Base-by-base conservation (phyloP, 2,888 invertebrate genomes). In the Spilarctia lutea region DNA sequence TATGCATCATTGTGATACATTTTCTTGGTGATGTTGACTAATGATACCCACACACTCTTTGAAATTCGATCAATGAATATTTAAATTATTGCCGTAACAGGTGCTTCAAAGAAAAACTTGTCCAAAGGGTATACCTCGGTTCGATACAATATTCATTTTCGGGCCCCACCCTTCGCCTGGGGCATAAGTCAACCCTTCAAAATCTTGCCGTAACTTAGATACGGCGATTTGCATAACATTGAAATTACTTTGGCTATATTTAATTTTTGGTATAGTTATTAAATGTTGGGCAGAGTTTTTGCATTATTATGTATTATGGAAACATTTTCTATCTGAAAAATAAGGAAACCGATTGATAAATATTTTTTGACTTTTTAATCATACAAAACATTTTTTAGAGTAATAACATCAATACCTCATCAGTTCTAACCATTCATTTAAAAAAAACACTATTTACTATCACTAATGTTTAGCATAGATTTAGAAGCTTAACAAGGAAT, bases 71-170 rank as follows among this genome's bases (percentile, higher is more conserved):
- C 73, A 79, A 74, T 48, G 65, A 52, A 73, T 81, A 83, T 72
- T 85, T 82, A 80, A 80, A 77, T 79, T 81, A 65, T 4, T 60
- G 67, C 72, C 68, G 85, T 83, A 85, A 84, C 86, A 88, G 86
- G 85, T 88, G 85, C 83, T 85, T 84, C 81, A 82, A 85, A 82
- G 81, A 85, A 81, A 79, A 86, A 86, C 82, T 87, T 88, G 82
- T 83, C 83, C 82, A 86, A 88, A 86, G 81, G 77, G 71, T 73
- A 78, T 85, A 79, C 79, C 73, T 56, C 48, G 75, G 69, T 81
- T 83, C 72, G 85, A 82, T 86, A 84, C 81, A 85, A 86, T 85
- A 88, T 88, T 87, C 84, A 73, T 75, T 83, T 81, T 80, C 71
- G 73, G 56, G 30, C 42, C 39, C 52, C 66, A 1, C 56, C 56